phyloP scores from a whole-genome alignment of 2,888 invertebrate genomes.

The Eupeodes latifasciatus region DNA sequence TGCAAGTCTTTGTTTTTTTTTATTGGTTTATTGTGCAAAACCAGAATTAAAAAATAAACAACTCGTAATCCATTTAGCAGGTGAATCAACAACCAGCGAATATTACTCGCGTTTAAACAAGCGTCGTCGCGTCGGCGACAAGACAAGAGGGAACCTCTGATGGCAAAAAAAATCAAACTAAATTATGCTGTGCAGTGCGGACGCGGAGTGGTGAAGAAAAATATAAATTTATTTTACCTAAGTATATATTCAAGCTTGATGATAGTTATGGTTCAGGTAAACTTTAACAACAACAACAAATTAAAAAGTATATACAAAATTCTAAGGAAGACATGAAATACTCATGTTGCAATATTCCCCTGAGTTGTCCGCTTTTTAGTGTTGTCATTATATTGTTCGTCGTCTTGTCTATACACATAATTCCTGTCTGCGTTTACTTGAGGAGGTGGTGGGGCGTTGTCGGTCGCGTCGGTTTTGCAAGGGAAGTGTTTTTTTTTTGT shows the following conservation, averaged over 20 bases:
- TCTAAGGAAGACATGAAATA: constrained; percentile 34
- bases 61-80: constrained; percentile 70
- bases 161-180: background rate
- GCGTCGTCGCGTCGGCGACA: too few relatives aligned
- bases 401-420: constrained; percentile 7
- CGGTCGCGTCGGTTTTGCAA: too few relatives aligned
- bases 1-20: constrained; percentile 16
- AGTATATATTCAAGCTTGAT: background rate
- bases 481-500: constrained; percentile 20
- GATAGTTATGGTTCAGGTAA: constrained; percentile 1
- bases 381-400: constrained; percentile 51
- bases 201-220: background rate
- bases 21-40: constrained; percentile 51
- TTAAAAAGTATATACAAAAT: background rate
- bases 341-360: constrained; percentile 47
- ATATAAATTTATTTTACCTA: background rate
- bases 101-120: constrained; percentile 2
- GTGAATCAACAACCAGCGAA: constrained; percentile 54
- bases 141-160: constrained; percentile 13
- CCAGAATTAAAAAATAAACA: too few relatives aligned
- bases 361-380: constrained; percentile 53
- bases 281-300: background rate
- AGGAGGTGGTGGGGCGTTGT: too few relatives aligned
- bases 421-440: background rate
- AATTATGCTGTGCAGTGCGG: background rate